Percentiles rank a stretch among this genome's conserved stretches.
These are phyloP conservation scores for Leucania comma DNA, from an alignment of 2,888 invertebrate genomes.

Conservation along the genomic window DNA sequence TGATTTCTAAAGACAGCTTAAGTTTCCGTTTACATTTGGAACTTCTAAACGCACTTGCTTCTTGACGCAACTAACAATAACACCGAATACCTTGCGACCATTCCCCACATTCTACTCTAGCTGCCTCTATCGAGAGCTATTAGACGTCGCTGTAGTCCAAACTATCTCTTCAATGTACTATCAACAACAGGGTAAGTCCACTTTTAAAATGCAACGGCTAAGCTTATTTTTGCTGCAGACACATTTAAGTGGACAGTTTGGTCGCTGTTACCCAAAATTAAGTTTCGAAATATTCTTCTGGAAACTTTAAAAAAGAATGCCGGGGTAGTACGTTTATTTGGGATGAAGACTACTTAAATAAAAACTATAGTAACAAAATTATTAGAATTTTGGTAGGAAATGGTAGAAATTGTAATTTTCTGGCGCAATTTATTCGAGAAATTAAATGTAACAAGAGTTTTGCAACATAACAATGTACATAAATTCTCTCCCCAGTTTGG, in stretches of 20 bases:
- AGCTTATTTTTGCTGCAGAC: conserved; percentile 32
- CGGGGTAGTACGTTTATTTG: not conserved
- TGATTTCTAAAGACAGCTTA: too few relatives aligned
- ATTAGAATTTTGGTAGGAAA: too few relatives aligned
- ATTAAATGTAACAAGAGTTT: not conserved
- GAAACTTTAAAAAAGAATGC: not conserved
- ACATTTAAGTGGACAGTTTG: conserved; percentile 15
- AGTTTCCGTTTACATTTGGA: not conserved
- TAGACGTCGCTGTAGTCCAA: conserved; percentile 39
- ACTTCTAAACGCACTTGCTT: conserved; percentile 16
- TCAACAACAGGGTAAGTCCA: not conserved
- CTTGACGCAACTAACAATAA: conserved; percentile 14
- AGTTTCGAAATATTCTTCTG: too few relatives aligned
- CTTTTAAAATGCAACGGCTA: conserved; percentile 53
- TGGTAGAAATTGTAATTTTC: too few relatives aligned
- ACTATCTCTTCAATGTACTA: conserved; percentile 24
- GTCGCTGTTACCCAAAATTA: conserved; percentile 1
- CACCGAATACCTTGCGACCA: conserved; percentile 50
- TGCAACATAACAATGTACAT: not conserved
- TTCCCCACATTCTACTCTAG: conserved; percentile 53
- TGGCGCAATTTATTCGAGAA: too few relatives aligned
- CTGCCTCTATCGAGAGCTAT: conserved; percentile 55
- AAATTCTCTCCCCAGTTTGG: not conserved
- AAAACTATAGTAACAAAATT: too few relatives aligned
- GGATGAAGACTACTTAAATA: not conserved